Conservation (phyloP, 2,888 invertebrate species). For the Temnothorax unifasciatus region DNA sequence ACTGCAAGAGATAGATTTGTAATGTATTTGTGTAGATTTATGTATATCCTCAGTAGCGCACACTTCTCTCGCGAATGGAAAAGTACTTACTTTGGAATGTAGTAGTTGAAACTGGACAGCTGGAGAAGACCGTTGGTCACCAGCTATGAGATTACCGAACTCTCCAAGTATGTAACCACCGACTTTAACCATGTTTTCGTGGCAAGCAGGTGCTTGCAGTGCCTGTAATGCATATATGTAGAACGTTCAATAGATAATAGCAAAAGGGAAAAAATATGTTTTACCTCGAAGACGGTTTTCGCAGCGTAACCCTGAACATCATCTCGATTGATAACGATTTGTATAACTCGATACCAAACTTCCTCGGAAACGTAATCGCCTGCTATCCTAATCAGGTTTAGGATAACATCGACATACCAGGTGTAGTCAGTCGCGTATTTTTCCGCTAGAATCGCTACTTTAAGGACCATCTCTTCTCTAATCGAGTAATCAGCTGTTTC, state of each 20-base stretch:
- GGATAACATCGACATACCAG: conserved; percentile 99
- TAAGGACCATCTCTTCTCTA: conserved; percentile 99
- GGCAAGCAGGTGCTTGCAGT: conserved; percentile 99
- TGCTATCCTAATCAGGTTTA: conserved; percentile 99
- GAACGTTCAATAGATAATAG: background rate
- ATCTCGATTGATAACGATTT: conserved; percentile 99
- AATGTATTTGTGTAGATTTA: background rate
- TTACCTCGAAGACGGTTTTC: conserved; percentile 98
- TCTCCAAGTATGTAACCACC: conserved; percentile 99
- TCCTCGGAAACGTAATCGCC: conserved; percentile 99
- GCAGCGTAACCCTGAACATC: conserved; percentile 99
- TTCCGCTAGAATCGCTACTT: conserved; percentile 99
- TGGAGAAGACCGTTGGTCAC: conserved; percentile 98
- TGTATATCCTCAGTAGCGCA: background rate
- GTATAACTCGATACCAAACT: conserved; percentile 99
- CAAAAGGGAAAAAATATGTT: conserved; percentile 7
- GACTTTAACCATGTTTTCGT: conserved; percentile 99
- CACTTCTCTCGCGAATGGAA: conserved; percentile 13
- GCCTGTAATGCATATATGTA: conserved; percentile 87
- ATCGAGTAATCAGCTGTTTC: conserved; percentile 99
- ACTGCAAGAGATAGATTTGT: conserved; percentile 86
- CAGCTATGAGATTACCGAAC: conserved; percentile 99
- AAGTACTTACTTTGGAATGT: conserved; percentile 93
- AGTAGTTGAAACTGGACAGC: conserved; percentile 98
- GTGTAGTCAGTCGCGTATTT: conserved; percentile 99